Conservation (phyloP, 2,797 vertebrate genomes). For the Poeciliopsis turneri region DNA sequence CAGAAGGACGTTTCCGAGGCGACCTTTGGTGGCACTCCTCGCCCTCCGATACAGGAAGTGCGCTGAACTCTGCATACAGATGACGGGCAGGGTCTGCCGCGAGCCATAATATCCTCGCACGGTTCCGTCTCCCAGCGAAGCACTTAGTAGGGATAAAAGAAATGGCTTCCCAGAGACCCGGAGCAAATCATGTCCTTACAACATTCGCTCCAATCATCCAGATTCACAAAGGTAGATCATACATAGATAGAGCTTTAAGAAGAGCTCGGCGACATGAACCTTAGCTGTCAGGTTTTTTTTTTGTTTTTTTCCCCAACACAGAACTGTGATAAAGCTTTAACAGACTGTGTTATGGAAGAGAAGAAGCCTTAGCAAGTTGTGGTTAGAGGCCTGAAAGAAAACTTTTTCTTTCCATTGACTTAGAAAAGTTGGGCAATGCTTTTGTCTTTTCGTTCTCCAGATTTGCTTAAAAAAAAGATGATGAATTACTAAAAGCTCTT, state of each 20-base stretch:
- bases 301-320: slow-evolving; percentile 37
- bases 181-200: slow-evolving; percentile 54
- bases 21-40: slow-evolving; percentile 74
- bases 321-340: slow-evolving; percentile 53
- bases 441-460: slow-evolving; percentile 34
- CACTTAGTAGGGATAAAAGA: slow-evolving; percentile 58
- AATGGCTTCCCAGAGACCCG: slow-evolving; percentile 40
- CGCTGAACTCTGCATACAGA: slow-evolving; percentile 74
- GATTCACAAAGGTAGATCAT: slow-evolving; percentile 35
- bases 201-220: slow-evolving; percentile 58
- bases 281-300: slow-evolving; percentile 44
- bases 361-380: slow-evolving; percentile 50
- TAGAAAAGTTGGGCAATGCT: slow-evolving; percentile 53
- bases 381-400: slow-evolving; percentile 42
- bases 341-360: slow-evolving; percentile 36
- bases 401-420: slow-evolving; percentile 49
- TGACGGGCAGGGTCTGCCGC: slow-evolving; percentile 47
- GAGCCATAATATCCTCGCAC: slow-evolving; percentile 48
- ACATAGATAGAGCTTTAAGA: slow-evolving; percentile 15
- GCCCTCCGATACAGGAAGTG: slow-evolving; percentile 71
- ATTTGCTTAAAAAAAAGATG: slow-evolving; percentile 25
- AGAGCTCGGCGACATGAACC: slow-evolving; percentile 46
- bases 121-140: slow-evolving; percentile 29
- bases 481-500: slow-evolving; percentile 49
- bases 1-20: slow-evolving; percentile 63